phyloP scores from a whole-genome alignment of 2,113 vertebrate genomes.

The Gnathochromis pfefferi region DNA sequence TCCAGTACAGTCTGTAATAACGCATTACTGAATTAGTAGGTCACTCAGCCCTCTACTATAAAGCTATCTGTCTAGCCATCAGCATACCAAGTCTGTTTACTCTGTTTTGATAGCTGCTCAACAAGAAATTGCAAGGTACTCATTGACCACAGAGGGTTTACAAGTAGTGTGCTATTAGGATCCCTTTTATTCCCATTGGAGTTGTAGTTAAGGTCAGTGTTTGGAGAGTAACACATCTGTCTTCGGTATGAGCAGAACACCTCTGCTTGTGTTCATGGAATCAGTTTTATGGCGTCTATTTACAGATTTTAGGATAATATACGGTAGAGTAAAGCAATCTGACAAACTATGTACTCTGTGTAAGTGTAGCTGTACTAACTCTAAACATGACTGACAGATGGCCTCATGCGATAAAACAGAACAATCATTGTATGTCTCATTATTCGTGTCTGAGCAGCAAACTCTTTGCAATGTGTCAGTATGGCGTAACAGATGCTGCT shows the following conservation, averaged over 20 bases:
- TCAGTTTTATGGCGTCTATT: not conserved
- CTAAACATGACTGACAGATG: not conserved
- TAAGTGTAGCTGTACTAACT: not conserved
- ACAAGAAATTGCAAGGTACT: constrained; percentile 38
- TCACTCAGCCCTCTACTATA: not conserved
- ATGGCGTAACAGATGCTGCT: constrained; percentile 45
- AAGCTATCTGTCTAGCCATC: constrained; percentile 4
- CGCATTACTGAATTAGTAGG: not conserved
- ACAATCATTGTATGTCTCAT: not conserved
- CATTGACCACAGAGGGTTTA: constrained; percentile 16
- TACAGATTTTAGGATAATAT: not conserved
- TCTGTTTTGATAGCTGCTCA: constrained; percentile 21
- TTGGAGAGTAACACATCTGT: not conserved
- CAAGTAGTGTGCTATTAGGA: not conserved
- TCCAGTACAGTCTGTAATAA: not conserved
- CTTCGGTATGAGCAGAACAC: not conserved
- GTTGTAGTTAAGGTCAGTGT: not conserved
- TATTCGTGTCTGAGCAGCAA: not conserved
- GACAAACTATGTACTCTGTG: not conserved
- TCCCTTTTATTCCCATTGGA: not conserved
- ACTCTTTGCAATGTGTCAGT: constrained; percentile 15
- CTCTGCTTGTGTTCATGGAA: not conserved
- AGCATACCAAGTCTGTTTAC: constrained; percentile 31
- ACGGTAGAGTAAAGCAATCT: not conserved
- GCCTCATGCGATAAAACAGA: not conserved